These are phyloP conservation scores for Ichneumoninae sp. DNA, from an alignment of 2,888 invertebrate species.

Conservation along the genomic window DNA sequence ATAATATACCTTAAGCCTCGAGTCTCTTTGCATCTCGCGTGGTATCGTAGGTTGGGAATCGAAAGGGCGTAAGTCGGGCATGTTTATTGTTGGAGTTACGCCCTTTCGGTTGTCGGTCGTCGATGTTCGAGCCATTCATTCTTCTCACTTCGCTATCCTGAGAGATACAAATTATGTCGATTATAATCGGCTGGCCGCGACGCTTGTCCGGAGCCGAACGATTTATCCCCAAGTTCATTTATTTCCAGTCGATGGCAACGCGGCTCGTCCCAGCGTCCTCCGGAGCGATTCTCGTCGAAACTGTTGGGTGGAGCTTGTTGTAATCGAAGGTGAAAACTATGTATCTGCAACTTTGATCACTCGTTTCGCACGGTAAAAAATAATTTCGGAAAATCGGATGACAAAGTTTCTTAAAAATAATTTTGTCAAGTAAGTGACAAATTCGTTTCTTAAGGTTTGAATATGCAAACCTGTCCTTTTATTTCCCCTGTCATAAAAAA, in stretches of 20 bases:
- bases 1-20: slow-evolving; percentile 20
- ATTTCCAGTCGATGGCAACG: slow-evolving; percentile 1
- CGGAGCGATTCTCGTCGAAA: background rate
- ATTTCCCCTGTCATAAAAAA: no score
- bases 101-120: background rate
- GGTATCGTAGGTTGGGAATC: background rate
- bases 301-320: background rate
- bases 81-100: background rate
- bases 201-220: background rate
- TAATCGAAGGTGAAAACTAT: slow-evolving; percentile 44
- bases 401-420: no score
- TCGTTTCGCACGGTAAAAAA: no score
- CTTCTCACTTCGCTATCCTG: background rate
- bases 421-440: no score
- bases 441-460: no score
- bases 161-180: slow-evolving; percentile 1
- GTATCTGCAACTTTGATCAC: no score
- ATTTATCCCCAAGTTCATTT: slow-evolving; percentile 16
- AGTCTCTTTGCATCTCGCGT: slow-evolving; percentile 3
- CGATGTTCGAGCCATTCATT: background rate
- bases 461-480: no score
- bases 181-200: background rate
- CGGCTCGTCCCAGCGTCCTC: background rate
- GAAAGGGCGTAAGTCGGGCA: background rate
- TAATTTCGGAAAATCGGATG: no score